Base-by-base conservation (phyloP, 1,140 invertebrate genomes). In the Cydia splendana region DNA sequence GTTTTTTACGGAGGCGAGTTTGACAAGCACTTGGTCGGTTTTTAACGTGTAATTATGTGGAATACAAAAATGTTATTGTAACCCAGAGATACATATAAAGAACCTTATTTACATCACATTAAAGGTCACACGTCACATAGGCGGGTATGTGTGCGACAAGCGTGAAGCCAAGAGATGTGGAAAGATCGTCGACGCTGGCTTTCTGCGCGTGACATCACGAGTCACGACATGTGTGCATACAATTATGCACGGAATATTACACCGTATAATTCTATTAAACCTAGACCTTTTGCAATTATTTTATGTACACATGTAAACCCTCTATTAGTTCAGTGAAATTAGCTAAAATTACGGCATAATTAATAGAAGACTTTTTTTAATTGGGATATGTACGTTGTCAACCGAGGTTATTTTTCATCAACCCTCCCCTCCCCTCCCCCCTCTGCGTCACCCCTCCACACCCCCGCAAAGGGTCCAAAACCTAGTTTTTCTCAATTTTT, bases 111-210 rank as follows among this genome's bases (percentile, higher is more conserved):
- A 20, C 7, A 62, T 24, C 6, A 62, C n/a, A 24, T 18, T 24
- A 62, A 20, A 24, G 18, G 20, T 24, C 57, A 57, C 53, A 57
- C 53, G 53, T 57, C 53, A 62, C 57, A 62, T 62, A 2, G 9
- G 6, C 20, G n/a, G 5, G 57, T n/a, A 48, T 62, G 57, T 12
- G 20, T 24, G 57, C 20, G 57, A 62, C 57, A 53, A 53, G 51
- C n/a, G 57, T 24, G 57, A 10, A 62, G 57, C 57, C 10, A 62
- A 20, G 57, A 18, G n/a, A 18, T 7, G 57, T 20, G 57, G 57
- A 62, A 62, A 62, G 57, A 62, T 62, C 57, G 57, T 62, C 20
- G 48, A 15, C 48, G 48, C 53, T 57, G n/a, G 57, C 57, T 24
- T 62, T 24, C 57, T 62, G 57, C 20, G 18, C 20, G 9, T 62